A percentile compares a stretch with the other conserved stretches of the same genome.
Evolutionary conservation across 2,113 vertebrate genomes (phyloP).

Genomic region (Corydoras maculifer): DNA sequence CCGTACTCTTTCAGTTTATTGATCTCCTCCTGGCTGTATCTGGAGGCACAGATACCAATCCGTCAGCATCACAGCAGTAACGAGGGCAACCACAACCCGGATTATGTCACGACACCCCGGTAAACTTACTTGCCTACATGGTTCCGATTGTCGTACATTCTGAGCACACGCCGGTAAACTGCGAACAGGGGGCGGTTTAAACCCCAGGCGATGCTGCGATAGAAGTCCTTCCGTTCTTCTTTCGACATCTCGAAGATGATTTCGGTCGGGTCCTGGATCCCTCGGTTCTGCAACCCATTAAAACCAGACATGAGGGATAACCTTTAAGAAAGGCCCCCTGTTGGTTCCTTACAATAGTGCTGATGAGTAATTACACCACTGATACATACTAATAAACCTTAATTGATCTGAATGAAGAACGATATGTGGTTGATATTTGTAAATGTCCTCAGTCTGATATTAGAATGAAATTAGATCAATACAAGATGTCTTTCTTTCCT

Average conservation of each 20-base stretch:
- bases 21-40: slow-evolving; percentile 91
- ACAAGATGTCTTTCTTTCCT: no score
- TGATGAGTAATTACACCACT: no score
- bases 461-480: no score
- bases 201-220: slow-evolving; percentile 93
- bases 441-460: no score
- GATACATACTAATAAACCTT: no score
- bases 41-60: slow-evolving; percentile 53
- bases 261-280: slow-evolving; percentile 93
- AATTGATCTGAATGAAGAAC: no score
- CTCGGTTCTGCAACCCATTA: slow-evolving; percentile 71
- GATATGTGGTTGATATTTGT: no score
- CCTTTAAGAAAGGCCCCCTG: no score
- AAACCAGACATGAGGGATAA: no score
- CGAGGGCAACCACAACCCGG: not conserved
- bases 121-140: slow-evolving; percentile 94
- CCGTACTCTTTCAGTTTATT: slow-evolving; percentile 88
- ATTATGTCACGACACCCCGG: not conserved
- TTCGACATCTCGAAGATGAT: slow-evolving; percentile 99
- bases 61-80: not conserved
- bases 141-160: slow-evolving; percentile 99
- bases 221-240: slow-evolving; percentile 98
- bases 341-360: no score
- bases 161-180: slow-evolving; percentile 91
- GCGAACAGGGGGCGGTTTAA: slow-evolving; percentile 95